phyloP scores from a whole-genome alignment of 2,113 vertebrate species.

The Aix galericulata region DNA sequence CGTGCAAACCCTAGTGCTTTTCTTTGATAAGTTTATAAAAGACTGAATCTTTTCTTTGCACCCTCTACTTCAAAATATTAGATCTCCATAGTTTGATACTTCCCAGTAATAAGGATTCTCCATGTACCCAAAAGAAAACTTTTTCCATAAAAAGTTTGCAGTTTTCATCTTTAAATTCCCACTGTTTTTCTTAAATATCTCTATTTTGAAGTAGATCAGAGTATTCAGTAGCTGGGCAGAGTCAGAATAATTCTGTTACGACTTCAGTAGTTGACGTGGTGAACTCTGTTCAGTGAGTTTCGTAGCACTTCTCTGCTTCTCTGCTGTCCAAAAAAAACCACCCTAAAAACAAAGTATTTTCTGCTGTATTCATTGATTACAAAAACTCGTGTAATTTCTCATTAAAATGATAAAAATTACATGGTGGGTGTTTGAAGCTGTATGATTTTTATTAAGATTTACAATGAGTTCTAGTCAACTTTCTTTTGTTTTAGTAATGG shows the following conservation, averaged over 20 bases:
- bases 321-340: neutral
- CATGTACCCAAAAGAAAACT: neutral
- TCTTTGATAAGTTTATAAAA: conserved; percentile 78
- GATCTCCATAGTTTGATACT: conserved; percentile 46
- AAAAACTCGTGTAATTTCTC: neutral
- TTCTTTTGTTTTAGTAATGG: neutral
- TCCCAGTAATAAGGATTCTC: neutral
- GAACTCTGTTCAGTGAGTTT: conserved; percentile 19
- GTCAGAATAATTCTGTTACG: neutral
- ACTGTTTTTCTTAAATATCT: neutral
- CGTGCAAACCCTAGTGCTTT: conserved; percentile 94
- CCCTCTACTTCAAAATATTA: conserved; percentile 61
- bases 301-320: conserved; percentile 55
- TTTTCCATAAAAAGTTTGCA: neutral
- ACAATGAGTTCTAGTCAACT: neutral
- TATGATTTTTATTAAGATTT: conserved; percentile 27
- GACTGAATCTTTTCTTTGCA: conserved; percentile 38
- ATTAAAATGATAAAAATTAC: conserved; percentile 8
- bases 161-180: conserved; percentile 37
- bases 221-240: conserved; percentile 43
- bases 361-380: conserved; percentile 30
- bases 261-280: conserved; percentile 9
- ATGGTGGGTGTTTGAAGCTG: neutral
- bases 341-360: neutral
- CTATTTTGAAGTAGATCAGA: conserved; percentile 51